phyloP scores from a whole-genome alignment of 2,888 invertebrate species.

The Mimas tiliae region DNA sequence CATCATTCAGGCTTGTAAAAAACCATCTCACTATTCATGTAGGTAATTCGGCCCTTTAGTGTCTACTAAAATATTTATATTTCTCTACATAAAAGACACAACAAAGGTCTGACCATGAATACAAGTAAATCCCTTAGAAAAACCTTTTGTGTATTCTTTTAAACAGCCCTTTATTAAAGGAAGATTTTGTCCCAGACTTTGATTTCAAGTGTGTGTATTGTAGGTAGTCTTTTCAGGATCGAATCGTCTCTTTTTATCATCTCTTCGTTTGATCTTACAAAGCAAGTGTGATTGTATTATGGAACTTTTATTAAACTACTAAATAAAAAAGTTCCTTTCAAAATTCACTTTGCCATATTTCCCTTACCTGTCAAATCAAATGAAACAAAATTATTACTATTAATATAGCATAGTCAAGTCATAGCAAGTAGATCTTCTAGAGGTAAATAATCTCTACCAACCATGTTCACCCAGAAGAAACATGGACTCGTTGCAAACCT shows the following conservation, averaged over 20 bases:
- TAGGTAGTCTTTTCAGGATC: conserved; percentile 15
- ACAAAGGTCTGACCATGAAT: conserved; percentile 50
- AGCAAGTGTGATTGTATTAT: no score
- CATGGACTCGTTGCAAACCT: no score
- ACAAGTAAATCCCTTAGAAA: conserved; percentile 47
- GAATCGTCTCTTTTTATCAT: neutral
- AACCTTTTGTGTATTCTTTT: conserved; percentile 41
- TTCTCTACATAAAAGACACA: conserved; percentile 45
- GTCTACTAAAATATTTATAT: conserved; percentile 45
- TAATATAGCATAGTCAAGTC: no score
- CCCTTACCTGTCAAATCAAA: no score
- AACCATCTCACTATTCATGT: neutral
- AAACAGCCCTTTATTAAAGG: conserved; percentile 27
- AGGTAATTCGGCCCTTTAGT: conserved; percentile 36
- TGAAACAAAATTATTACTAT: no score
- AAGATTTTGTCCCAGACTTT: conserved; percentile 25
- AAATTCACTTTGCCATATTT: no score
- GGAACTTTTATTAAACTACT: no score
- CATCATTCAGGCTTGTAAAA: no score
- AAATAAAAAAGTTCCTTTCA: no score
- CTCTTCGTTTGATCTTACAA: neutral
- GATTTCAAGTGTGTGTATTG: conserved; percentile 11
- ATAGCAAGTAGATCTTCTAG: no score
- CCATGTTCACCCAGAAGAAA: no score
- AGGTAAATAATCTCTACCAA: no score